phyloP scores from a whole-genome alignment of 2,888 invertebrate species.

The Phengaris alcon region DNA sequence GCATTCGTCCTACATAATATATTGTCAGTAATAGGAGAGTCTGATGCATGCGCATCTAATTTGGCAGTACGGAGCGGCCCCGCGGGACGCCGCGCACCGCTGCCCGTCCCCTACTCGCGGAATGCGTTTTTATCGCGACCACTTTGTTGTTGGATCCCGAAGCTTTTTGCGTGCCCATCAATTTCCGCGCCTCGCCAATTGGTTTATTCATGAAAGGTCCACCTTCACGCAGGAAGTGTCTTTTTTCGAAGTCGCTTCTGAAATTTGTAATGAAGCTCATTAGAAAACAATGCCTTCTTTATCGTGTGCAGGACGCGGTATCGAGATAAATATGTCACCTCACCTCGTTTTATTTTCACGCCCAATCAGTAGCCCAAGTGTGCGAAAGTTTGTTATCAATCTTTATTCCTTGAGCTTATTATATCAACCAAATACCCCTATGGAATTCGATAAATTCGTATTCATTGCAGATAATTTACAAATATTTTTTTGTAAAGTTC shows the following conservation, averaged over 20 bases:
- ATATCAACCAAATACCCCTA: neutral
- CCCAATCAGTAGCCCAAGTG: neutral
- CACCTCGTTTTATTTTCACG: constrained; percentile 1
- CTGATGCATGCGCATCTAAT: constrained; percentile 75
- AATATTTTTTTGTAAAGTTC: neutral
- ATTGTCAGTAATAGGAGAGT: constrained; percentile 40
- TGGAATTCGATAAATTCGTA: neutral
- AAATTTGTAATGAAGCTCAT: constrained; percentile 76
- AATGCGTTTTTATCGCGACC: constrained; percentile 69
- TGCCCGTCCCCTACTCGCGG: constrained; percentile 52
- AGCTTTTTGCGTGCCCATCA: constrained; percentile 74
- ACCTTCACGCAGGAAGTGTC: constrained; percentile 73
- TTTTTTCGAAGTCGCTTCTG: constrained; percentile 68
- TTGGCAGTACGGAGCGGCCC: constrained; percentile 55
- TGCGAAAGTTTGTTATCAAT: neutral
- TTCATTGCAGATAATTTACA: neutral
- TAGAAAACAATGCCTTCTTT: constrained; percentile 75
- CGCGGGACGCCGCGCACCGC: constrained; percentile 52
- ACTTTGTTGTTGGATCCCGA: constrained; percentile 72
- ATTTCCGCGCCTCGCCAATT: constrained; percentile 76
- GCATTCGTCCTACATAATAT: constrained; percentile 34
- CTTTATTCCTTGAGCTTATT: neutral
- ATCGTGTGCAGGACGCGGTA: constrained; percentile 50
- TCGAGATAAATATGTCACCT: constrained; percentile 29
- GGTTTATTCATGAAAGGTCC: constrained; percentile 76